Evolutionary conservation across 2,888 invertebrate species (phyloP), one percentile per base, ranked within the genome.

Genomic region (Eristalis pertinax): DNA sequence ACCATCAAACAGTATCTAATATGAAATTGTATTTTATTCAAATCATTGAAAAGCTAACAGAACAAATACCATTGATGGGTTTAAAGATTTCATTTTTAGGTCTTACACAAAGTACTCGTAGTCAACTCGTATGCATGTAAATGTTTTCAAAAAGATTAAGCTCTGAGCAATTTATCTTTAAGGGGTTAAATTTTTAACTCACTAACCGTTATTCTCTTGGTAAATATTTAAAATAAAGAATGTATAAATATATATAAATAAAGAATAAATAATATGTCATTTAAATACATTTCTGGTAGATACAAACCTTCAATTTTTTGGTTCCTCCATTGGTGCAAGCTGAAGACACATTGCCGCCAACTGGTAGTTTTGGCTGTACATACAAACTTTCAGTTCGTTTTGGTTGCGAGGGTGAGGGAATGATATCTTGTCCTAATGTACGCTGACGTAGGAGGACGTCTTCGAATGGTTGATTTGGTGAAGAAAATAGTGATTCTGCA

Each of bases 331-430:
- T 90, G 11, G 93, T 94, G 41, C 93, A 93, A 72, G 93, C 94
- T 22, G 92, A 93, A 88, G 81, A 89, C 85, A 22, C 32, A 24
- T 92, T 91, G 89, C 90, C 91, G 15, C 93, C 92, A 67, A 91
- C 91, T 85, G 94, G 91, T 84, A 95, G 95, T 90, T 94, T 94
- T 26, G 94, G 94, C 73, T 95, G 94, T 90, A 97, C 95, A 93
- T 96, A 98, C 90, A 98, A 94, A 92, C 98, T 98, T 93, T 98
- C 98, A 89, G 98, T 98, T 91, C 98, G 95, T 93, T 98, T 98
- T 82, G 98, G 98, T 93, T 97, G 97, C 91, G 96, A 96, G 83
- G 95, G 96, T 90, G 97, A 97, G 87, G 97, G 97, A 91, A 97
- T 95, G 92, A 98, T 97, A 92, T 98, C 98, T 94, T 98, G 98